phyloP scores from a whole-genome alignment of 2,797 vertebrate genomes.

The Neomorphus geoffroyi region DNA sequence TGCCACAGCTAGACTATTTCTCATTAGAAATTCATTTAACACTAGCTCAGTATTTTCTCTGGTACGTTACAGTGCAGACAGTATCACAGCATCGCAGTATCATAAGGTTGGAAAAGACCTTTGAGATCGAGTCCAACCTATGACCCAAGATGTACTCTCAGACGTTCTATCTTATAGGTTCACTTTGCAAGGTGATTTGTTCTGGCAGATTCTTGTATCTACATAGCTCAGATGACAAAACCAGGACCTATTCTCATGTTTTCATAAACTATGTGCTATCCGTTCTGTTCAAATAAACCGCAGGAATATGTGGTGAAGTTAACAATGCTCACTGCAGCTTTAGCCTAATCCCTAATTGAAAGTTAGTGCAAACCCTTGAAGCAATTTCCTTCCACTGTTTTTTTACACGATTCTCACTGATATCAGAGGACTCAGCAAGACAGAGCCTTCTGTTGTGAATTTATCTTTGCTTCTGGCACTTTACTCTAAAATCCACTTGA shows the following conservation, averaged over 20 bases:
- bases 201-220: neutral
- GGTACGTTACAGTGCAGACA: neutral
- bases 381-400: neutral
- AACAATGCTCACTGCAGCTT: neutral
- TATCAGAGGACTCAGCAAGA: neutral
- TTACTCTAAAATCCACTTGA: neutral
- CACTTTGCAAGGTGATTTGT: neutral
- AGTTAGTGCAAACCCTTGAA: neutral
- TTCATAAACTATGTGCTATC: neutral
- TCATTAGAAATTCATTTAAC: conserved; percentile 33
- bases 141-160: too few species aligned
- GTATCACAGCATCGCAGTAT: too few species aligned
- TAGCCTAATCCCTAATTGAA: neutral
- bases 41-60: neutral
- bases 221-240: neutral
- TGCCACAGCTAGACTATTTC: neutral
- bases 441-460: neutral
- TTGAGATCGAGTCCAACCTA: too few species aligned
- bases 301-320: neutral
- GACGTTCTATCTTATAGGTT: neutral
- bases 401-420: neutral
- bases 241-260: neutral
- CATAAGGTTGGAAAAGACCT: too few species aligned
- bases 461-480: neutral
- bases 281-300: neutral